Base-by-base conservation (phyloP, 2,888 invertebrate species). In the Heliothis peltigera region DNA sequence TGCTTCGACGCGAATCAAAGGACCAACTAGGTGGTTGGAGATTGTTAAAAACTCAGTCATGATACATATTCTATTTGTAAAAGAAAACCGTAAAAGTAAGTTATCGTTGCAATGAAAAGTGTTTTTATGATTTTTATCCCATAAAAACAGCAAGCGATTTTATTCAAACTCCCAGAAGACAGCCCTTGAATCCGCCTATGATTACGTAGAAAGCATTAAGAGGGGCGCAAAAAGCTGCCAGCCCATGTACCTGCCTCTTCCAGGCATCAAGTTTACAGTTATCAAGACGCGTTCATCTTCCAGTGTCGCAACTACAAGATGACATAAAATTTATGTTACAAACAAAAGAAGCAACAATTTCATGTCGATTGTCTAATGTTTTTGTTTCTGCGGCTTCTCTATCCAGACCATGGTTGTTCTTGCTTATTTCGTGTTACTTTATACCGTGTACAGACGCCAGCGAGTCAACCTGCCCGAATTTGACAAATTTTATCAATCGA, bases 181-280 rank as follows among this genome's bases (percentile, higher is more conserved):
- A 70, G 39, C 66, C 60, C 64, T 62, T 49, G 18, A 12, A 49
- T 28, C 18, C 10, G 46, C 19, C 47, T 55, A 56, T 64, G 51
- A 64, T 69, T 65, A 72, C 56, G 46, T 57, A 49, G 66, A 64
- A 61, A 18, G 42, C 78, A 78, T 80, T 78, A 80, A 43, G 44
- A 47, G 48, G 10, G 22, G 25, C 18, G 43, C 64, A 78, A 75
- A 79, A 80, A 80, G 58, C 61, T 19, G 42, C 49, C 32, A 32
- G 39, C 19, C 75, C 43, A 49, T 44, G 44, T 65, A 66, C 58
- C 63, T 46, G 54, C 42, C 1, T 57, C 46, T 48, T 55, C 55
- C 48, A 59, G 57, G 61, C 55, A 57, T 63, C 62, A 59, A 18
- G 55, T 70, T 64, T 76, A 79, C 79, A 76, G 79, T 79, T 79